These are phyloP conservation scores for Syngnathoides biaculeatus DNA, from an alignment of 2,113 vertebrate genomes.

Conservation along the genomic window DNA sequence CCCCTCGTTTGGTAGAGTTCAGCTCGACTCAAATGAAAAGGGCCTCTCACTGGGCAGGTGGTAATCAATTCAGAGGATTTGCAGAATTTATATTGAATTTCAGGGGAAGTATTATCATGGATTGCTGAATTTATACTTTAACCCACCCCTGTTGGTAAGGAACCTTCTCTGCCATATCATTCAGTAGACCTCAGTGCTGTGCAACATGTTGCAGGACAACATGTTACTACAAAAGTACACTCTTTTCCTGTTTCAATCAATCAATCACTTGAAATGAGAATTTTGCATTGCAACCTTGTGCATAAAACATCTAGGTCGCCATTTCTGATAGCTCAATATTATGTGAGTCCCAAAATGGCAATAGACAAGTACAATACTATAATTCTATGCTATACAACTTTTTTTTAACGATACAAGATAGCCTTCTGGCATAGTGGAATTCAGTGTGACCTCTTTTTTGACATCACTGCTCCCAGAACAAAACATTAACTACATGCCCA, in stretches of 20 bases:
- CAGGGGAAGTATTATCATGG: too few species aligned
- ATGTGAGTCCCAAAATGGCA: slow-evolving; percentile 15
- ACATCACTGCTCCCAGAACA: not conserved
- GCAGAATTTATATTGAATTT: too few species aligned
- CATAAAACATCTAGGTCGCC: slow-evolving; percentile 24
- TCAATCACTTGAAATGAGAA: slow-evolving; percentile 10
- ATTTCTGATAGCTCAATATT: slow-evolving; percentile 29
- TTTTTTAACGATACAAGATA: slow-evolving; percentile 8
- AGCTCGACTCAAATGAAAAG: too few species aligned
- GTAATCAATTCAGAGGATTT: too few species aligned
- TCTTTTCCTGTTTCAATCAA: not conserved
- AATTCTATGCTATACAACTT: not conserved
- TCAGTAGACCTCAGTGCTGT: too few species aligned
- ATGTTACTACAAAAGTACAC: not conserved
- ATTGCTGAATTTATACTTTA: too few species aligned
- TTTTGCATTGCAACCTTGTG: slow-evolving; percentile 10
- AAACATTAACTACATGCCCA: not conserved
- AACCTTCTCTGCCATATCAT: too few species aligned
- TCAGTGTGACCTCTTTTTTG: slow-evolving; percentile 13
- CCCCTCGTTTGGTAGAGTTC: too few species aligned
- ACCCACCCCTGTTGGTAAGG: too few species aligned
- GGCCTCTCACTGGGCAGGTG: too few species aligned
- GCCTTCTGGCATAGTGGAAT: not conserved
- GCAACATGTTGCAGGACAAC: not conserved
- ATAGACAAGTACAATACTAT: not conserved